Evolutionary conservation across 2,113 vertebrate genomes (phyloP).

Genomic region (Pardalotus punctatus): DNA sequence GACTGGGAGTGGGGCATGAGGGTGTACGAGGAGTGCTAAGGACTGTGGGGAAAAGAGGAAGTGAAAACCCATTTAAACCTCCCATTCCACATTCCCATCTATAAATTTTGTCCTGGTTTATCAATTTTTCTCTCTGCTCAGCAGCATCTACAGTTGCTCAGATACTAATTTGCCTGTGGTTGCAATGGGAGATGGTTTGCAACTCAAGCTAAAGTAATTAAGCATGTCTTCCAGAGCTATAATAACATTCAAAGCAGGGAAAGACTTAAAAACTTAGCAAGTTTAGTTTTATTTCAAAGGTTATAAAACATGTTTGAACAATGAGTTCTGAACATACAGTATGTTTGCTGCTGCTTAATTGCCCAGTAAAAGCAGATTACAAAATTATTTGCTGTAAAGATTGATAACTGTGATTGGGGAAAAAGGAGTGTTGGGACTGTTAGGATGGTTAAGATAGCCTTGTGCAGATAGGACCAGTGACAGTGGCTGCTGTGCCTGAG

Average conservation of each 20-base stretch:
- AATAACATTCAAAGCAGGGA: slow-evolving; percentile 25
- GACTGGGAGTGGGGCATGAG: background rate
- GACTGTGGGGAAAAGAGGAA: background rate
- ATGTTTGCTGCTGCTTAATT: slow-evolving; percentile 44
- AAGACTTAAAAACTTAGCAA: slow-evolving; percentile 17
- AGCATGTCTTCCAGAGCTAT: background rate
- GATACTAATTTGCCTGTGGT: background rate
- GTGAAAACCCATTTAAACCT: background rate
- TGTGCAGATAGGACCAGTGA: background rate
- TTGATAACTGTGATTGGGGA: background rate
- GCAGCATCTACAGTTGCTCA: background rate
- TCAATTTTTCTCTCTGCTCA: background rate
- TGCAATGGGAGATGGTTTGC: background rate
- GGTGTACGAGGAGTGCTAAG: background rate
- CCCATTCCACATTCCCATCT: background rate
- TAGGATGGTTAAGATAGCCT: background rate
- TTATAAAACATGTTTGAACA: slow-evolving; percentile 53
- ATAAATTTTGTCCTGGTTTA: background rate
- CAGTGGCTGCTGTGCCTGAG: background rate
- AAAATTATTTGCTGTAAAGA: slow-evolving; percentile 39
- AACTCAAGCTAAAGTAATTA: background rate
- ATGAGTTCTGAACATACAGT: slow-evolving; percentile 37
- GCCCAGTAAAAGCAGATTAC: slow-evolving; percentile 45
- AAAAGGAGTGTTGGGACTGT: background rate
- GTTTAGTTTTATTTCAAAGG: slow-evolving; percentile 15